These are phyloP conservation scores for Neodiprion pinetum DNA, from an alignment of 1,140 invertebrate species.

Conservation along the genomic window DNA sequence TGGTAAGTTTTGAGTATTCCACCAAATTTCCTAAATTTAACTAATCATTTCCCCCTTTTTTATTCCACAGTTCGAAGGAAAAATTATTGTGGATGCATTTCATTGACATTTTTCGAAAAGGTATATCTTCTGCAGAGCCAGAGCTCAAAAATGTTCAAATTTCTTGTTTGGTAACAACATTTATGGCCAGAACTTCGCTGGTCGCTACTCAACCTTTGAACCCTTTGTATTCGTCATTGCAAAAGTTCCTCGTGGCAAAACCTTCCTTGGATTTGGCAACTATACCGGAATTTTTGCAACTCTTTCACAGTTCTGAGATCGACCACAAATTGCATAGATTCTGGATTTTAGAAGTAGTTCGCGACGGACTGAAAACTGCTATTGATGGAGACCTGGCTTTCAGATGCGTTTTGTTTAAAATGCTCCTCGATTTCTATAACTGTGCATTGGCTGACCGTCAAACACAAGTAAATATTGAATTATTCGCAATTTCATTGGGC, in stretches of 20 bases:
- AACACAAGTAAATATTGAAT: slow-evolving; percentile 57
- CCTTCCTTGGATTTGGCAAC: slow-evolving; percentile 69
- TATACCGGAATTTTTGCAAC: slow-evolving; percentile 80
- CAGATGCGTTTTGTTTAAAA: slow-evolving; percentile 67
- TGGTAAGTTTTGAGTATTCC: neutral
- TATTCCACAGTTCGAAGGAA: slow-evolving; percentile 57
- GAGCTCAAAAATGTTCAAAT: slow-evolving; percentile 62
- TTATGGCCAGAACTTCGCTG: slow-evolving; percentile 70
- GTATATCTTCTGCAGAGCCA: slow-evolving; percentile 49
- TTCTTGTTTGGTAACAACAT: slow-evolving; percentile 72
- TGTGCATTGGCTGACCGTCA: slow-evolving; percentile 53
- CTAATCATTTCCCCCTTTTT: neutral
- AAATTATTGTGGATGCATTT: slow-evolving; percentile 60
- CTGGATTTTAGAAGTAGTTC: slow-evolving; percentile 74
- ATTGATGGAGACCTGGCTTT: slow-evolving; percentile 66
- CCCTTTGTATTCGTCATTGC: slow-evolving; percentile 71
- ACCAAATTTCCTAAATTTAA: neutral
- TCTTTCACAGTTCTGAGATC: slow-evolving; percentile 74
- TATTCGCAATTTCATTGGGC: neutral
- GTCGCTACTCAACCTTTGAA: slow-evolving; percentile 72
- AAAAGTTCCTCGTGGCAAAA: slow-evolving; percentile 76
- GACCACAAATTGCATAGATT: slow-evolving; percentile 66
- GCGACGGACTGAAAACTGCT: slow-evolving; percentile 69
- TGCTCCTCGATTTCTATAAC: slow-evolving; percentile 64
- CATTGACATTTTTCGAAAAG: slow-evolving; percentile 62